Evolutionary conservation across 2,888 invertebrate genomes (phyloP).

Genomic region (Aleiodes alternator): DNA sequence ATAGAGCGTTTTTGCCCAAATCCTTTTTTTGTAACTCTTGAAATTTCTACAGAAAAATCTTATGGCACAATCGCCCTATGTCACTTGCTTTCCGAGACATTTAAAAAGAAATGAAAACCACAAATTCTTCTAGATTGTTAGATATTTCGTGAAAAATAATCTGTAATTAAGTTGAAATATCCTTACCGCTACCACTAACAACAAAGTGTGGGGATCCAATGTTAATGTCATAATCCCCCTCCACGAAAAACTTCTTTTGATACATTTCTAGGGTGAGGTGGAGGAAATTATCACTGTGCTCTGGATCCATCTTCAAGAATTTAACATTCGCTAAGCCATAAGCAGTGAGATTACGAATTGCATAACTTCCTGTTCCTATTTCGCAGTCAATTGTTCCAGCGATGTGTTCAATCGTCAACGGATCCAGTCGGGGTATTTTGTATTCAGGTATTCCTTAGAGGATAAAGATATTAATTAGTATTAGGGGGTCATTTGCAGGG

Average conservation of each 20-base stretch:
- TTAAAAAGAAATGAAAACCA: too few species aligned
- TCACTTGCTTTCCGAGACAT: too few species aligned
- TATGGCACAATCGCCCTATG: too few species aligned
- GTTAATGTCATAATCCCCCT: slow-evolving; percentile 80
- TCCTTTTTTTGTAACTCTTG: too few species aligned
- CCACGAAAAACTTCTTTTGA: slow-evolving; percentile 77
- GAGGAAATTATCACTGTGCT: slow-evolving; percentile 78
- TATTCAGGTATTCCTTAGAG: slow-evolving; percentile 77
- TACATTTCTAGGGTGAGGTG: slow-evolving; percentile 79
- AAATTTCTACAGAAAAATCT: too few species aligned
- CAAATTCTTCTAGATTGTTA: too few species aligned
- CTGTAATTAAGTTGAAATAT: not conserved
- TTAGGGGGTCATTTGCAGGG: too few species aligned
- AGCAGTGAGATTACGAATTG: slow-evolving; percentile 77
- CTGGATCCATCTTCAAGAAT: slow-evolving; percentile 78
- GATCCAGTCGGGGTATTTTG: slow-evolving; percentile 77
- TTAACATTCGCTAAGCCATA: slow-evolving; percentile 77
- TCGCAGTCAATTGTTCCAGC: slow-evolving; percentile 72
- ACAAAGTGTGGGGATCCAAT: slow-evolving; percentile 72
- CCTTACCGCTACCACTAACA: slow-evolving; percentile 79
- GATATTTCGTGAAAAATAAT: not conserved
- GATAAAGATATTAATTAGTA: too few species aligned
- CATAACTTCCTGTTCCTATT: slow-evolving; percentile 76
- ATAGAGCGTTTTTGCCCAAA: too few species aligned
- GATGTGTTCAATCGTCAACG: slow-evolving; percentile 76